These are phyloP conservation scores for Halotydeus destructor DNA, from an alignment of 1,140 invertebrate species.

Conservation along the genomic window DNA sequence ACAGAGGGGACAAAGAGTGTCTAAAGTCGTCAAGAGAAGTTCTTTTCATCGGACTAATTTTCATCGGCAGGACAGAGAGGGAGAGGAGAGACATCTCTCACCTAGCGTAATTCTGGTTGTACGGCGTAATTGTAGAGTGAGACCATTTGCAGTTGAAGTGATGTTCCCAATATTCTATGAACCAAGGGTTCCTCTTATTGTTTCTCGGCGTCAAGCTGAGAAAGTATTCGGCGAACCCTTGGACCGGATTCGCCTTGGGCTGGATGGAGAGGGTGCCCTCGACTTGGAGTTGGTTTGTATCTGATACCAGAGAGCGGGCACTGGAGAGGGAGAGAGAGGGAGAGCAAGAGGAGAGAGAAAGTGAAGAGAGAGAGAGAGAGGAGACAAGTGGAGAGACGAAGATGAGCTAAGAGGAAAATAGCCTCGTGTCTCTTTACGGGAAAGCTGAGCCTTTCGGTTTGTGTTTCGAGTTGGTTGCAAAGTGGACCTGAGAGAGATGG, in stretches of 20 bases:
- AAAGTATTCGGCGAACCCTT: constrained; percentile 72
- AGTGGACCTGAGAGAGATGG: no score
- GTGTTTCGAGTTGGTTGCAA: no score
- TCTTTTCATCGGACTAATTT: background rate
- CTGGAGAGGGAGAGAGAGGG: no score
- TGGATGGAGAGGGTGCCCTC: constrained; percentile 61
- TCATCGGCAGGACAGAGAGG: no score
- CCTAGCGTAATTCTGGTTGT: constrained; percentile 45
- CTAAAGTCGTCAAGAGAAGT: no score
- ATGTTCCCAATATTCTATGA: constrained; percentile 82
- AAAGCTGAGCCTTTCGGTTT: no score
- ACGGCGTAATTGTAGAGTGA: constrained; percentile 49
- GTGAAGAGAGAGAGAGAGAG: no score
- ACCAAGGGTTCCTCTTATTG: constrained; percentile 77
- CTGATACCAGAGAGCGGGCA: constrained; percentile 58
- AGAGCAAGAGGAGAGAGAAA: no score
- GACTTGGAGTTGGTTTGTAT: constrained; percentile 59
- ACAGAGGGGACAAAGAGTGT: no score
- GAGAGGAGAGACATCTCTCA: constrained; percentile 2
- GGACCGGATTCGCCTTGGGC: constrained; percentile 63
- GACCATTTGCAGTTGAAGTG: constrained; percentile 44
- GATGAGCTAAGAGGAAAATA: no score
- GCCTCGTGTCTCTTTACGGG: no score
- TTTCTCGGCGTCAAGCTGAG: constrained; percentile 57
- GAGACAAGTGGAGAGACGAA: no score